Conservation (phyloP, 2,797 vertebrate genomes). For the Molossus molossus region DNA sequence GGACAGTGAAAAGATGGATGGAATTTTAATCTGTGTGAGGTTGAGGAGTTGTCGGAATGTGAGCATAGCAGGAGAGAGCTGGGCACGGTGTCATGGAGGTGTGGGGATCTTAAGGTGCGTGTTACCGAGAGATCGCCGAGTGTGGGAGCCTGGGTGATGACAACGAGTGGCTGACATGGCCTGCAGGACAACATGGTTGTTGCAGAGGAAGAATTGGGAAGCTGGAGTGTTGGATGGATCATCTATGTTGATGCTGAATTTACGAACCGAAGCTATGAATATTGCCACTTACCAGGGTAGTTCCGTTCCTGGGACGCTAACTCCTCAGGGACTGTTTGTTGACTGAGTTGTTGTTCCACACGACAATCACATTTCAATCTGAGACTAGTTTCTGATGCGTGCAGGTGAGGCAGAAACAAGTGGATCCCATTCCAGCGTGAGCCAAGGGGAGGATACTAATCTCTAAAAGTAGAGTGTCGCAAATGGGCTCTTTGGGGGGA, state of each 20-base stretch:
- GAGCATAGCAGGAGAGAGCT: not conserved
- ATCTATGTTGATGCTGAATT: not conserved
- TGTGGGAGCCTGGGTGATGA: not conserved
- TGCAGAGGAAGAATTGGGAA: not conserved
- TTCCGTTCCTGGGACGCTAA: not conserved
- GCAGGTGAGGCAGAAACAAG: slow-evolving; percentile 48
- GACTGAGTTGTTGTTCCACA: not conserved
- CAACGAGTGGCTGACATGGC: not conserved
- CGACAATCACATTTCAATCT: not conserved
- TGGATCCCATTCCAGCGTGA: not conserved
- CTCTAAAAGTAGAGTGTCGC: slow-evolving; percentile 27
- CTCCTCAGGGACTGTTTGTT: slow-evolving; percentile 33
- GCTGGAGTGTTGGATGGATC: not conserved
- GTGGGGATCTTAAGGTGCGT: not conserved
- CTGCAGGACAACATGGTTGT: not conserved
- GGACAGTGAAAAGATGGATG: not conserved
- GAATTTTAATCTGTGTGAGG: not conserved
- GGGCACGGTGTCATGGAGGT: no score
- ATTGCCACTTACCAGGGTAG: not conserved
- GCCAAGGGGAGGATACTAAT: not conserved
- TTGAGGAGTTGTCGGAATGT: not conserved
- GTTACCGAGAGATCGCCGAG: not conserved
- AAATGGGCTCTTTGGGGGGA: slow-evolving; percentile 59
- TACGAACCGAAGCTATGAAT: not conserved
- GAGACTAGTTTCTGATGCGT: slow-evolving; percentile 9